Evolutionary conservation across 1,140 invertebrate species (phyloP).

Genomic region (Metopolophium dirhodum): DNA sequence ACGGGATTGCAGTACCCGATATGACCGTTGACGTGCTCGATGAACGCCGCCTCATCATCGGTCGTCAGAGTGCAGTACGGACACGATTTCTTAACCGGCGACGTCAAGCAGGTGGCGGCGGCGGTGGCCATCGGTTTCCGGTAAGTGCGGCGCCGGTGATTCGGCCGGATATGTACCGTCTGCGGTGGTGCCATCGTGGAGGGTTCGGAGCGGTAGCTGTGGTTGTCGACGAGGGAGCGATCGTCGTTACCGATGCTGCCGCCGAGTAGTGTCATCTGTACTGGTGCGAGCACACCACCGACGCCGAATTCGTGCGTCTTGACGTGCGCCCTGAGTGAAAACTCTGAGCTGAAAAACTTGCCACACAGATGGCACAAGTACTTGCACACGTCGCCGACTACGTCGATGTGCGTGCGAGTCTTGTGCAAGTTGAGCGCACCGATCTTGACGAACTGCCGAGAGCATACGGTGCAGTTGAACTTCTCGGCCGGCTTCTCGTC

Average conservation of each 20-base stretch:
- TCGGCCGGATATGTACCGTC: not conserved
- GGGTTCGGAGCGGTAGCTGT: not conserved
- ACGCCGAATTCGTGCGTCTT: constrained; percentile 63
- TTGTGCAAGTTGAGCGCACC: constrained; percentile 50
- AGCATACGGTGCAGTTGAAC: constrained; percentile 20
- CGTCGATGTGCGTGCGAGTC: constrained; percentile 44
- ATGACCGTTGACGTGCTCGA: not conserved
- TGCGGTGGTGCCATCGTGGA: no score
- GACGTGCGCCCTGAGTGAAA: constrained; percentile 65
- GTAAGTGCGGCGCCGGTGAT: not conserved
- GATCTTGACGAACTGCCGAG: constrained; percentile 28
- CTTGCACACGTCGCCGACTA: not conserved
- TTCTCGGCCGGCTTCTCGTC: not conserved
- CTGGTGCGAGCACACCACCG: not conserved
- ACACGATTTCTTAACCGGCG: not conserved
- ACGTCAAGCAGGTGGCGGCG: no score
- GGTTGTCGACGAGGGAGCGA: not conserved
- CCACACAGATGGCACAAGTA: constrained; percentile 66
- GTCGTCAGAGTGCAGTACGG: not conserved
- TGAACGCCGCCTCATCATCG: not conserved
- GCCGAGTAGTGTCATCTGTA: no score
- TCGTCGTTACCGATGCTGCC: not conserved
- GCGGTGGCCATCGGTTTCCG: not conserved
- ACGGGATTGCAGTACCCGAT: not conserved
- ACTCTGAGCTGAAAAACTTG: constrained; percentile 65